Conservation (phyloP, 2,113 vertebrate genomes). For the Podarcis muralis region DNA sequence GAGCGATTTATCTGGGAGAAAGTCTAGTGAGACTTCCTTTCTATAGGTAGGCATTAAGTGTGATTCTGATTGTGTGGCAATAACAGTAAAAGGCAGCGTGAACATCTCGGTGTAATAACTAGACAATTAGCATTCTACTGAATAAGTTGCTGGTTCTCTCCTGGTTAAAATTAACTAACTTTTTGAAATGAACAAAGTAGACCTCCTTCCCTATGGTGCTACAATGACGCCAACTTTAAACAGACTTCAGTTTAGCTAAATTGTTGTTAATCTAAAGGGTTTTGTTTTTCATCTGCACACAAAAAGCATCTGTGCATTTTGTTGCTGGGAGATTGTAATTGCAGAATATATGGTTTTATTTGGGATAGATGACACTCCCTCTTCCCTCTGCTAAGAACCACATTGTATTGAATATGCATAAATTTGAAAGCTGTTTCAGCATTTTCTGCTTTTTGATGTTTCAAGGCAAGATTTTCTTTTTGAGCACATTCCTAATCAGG, state of each 20-base stretch:
- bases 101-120: not conserved
- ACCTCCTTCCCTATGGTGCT: not conserved
- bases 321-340: not conserved
- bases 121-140: not conserved
- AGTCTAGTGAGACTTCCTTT: not conserved
- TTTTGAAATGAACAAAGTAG: not conserved
- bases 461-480: not conserved
- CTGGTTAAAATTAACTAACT: not conserved
- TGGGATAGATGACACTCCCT: not conserved
- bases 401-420: constrained; percentile 6
- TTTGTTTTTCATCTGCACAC: not conserved
- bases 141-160: not conserved
- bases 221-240: not conserved
- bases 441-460: not conserved
- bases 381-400: not conserved
- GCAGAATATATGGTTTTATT: not conserved
- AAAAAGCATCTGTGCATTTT: not conserved
- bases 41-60: not conserved
- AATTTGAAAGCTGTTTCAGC: not conserved
- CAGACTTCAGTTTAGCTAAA: not conserved
- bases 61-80: not conserved
- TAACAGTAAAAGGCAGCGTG: not conserved
- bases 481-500: not conserved
- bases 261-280: not conserved
- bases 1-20: not conserved